Evolutionary conservation across 1,140 invertebrate genomes (phyloP).

Genomic region (Cryptotermes secundus): DNA sequence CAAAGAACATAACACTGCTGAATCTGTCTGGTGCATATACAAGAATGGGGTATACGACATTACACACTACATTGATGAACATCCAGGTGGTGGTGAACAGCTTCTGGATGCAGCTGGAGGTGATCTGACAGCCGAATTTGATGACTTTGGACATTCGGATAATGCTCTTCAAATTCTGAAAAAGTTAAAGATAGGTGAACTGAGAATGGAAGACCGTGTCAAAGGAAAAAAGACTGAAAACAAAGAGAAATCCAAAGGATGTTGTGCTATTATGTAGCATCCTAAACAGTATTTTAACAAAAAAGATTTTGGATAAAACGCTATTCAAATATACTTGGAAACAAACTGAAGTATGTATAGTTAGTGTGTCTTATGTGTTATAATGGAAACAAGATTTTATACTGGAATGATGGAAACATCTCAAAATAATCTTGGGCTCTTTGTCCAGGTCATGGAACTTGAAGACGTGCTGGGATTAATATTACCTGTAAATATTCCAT

Average conservation of each 20-base stretch:
- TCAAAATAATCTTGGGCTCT: too few relatives aligned
- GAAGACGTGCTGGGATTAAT: too few relatives aligned
- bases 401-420: too few relatives aligned
- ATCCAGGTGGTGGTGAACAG: not conserved
- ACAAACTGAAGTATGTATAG: too few relatives aligned
- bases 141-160: not conserved
- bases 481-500: too few relatives aligned
- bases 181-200: not conserved
- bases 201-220: not conserved
- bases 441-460: too few relatives aligned
- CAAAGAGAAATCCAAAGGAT: not conserved
- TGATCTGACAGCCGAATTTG: not conserved
- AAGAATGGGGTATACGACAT: not conserved
- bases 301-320: too few relatives aligned
- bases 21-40: constrained; percentile 10
- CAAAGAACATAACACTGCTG: not conserved
- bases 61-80: not conserved
- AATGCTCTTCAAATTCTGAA: not conserved
- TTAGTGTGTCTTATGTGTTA: too few relatives aligned
- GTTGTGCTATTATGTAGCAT: not conserved
- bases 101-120: not conserved
- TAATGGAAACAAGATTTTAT: too few relatives aligned
- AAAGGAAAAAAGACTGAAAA: not conserved
- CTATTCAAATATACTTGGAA: too few relatives aligned
- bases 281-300: too few relatives aligned